Evolutionary conservation across 2,888 invertebrate species (phyloP), one percentile per base, ranked within the genome.

Genomic region (Drosophila phalerata): DNA sequence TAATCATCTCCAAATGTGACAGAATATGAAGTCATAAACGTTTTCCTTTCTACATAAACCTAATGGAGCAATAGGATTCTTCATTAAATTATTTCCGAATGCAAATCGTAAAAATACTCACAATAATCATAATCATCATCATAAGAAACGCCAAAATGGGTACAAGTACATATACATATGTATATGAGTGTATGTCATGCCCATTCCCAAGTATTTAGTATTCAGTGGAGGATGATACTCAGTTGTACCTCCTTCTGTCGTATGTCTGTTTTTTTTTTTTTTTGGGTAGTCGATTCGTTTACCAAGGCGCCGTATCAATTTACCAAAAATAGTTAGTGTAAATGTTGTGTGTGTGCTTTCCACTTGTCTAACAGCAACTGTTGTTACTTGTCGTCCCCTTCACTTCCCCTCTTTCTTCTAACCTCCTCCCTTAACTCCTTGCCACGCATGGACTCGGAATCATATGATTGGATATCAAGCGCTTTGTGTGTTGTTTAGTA

Each of bases 221-320:
- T 79, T 66, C 51, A 55, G 40, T 58, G n/a, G 34, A 49, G 45
- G 53, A 40, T 47, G 45, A 49, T 45, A 49, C 45, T 30, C 30
- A 38, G 34, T 25, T 37, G 38, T 52, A 37, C 13, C 43, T 45
- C 32, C 34, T 52, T 34, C 49, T 19, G 28, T 55, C 49, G 22
- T 43, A 22, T 30, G 65, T 30, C 53, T 38, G 34, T n/a, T 15
- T 43, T 51, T 5, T 22, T 28, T 51, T 34, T 49, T 19, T 48
- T 57, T 60, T 11, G 71, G 38, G 63, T 58, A 57, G 66, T 73
- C 68, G 58, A 64, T 79, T 85, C 73, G 80, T 80, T 80, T 83
- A 34, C 70, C 62, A 64, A 81, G 89, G 81, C 85, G 79, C 73
- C 83, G 77, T 85, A 85, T 89, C 88, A 85, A 82, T 89, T 85